phyloP scores from a whole-genome alignment of 2,888 invertebrate species.

The Cheilosia scutellata region DNA sequence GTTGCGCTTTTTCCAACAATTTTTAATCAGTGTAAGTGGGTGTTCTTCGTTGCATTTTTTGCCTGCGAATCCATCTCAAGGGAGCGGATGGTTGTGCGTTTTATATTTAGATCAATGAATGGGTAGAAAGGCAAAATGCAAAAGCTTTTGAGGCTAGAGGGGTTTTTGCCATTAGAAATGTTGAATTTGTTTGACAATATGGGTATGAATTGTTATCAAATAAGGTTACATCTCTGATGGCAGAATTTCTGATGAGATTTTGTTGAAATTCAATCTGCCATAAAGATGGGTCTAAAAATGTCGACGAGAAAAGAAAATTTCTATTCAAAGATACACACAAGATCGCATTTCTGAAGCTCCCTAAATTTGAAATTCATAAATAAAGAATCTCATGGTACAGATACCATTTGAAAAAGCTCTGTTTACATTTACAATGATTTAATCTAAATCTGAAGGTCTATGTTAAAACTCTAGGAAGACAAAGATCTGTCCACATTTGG shows the following conservation, averaged over 20 bases:
- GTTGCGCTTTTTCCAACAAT: constrained; percentile 51
- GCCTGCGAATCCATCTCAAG: background rate
- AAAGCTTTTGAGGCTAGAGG: background rate
- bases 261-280: no score
- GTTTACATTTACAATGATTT: background rate
- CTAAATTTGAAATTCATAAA: no score
- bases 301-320: no score
- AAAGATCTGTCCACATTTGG: constrained; percentile 14
- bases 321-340: no score
- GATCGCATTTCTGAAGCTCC: no score
- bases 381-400: background rate
- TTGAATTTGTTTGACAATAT: no score
- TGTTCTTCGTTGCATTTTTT: constrained; percentile 31
- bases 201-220: no score
- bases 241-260: no score
- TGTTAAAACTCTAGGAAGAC: background rate
- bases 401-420: background rate
- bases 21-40: constrained; percentile 63
- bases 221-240: no score
- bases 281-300: no score
- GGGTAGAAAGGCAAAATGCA: background rate
- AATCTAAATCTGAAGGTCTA: background rate
- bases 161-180: no score
- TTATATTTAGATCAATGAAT: constrained; percentile 17
- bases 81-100: constrained; percentile 5